Conservation (phyloP, 2,888 invertebrate genomes). For the Xestia ashworthii region DNA sequence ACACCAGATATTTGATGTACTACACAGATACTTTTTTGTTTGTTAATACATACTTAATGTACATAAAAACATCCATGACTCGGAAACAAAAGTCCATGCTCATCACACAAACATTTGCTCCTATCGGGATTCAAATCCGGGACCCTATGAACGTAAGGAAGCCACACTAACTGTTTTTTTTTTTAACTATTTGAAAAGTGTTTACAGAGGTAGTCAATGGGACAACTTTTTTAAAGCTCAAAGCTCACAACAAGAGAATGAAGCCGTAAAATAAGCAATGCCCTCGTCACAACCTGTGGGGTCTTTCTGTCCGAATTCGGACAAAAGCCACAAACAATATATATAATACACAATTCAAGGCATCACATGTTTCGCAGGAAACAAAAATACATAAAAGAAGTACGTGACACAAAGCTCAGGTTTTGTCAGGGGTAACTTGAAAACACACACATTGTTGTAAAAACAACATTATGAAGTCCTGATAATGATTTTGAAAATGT, state of each 20-base stretch:
- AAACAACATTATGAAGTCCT: background rate
- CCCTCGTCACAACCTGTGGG: slow-evolving; percentile 26
- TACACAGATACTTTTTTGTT: too few relatives aligned
- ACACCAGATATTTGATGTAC: too few relatives aligned
- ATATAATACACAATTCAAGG: slow-evolving; percentile 50
- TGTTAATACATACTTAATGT: too few relatives aligned
- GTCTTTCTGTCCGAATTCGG: slow-evolving; percentile 23
- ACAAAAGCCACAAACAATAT: slow-evolving; percentile 44
- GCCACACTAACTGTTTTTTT: too few relatives aligned
- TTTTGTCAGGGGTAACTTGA: background rate
- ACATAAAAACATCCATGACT: too few relatives aligned
- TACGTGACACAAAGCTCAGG: slow-evolving; percentile 51
- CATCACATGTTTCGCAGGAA: slow-evolving; percentile 47
- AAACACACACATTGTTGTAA: background rate
- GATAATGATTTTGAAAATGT: background rate
- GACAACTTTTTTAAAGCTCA: background rate
- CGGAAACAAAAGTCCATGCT: too few relatives aligned
- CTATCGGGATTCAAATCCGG: too few relatives aligned
- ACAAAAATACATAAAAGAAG: slow-evolving; percentile 61
- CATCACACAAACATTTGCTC: too few relatives aligned
- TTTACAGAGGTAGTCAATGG: background rate
- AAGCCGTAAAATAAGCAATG: slow-evolving; percentile 19
- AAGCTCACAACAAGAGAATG: slow-evolving; percentile 2
- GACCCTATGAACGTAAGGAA: too few relatives aligned
- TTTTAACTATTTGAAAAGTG: too few relatives aligned